Evolutionary conservation across 2,888 invertebrate species (phyloP).

Genomic region (Helleia helle): DNA sequence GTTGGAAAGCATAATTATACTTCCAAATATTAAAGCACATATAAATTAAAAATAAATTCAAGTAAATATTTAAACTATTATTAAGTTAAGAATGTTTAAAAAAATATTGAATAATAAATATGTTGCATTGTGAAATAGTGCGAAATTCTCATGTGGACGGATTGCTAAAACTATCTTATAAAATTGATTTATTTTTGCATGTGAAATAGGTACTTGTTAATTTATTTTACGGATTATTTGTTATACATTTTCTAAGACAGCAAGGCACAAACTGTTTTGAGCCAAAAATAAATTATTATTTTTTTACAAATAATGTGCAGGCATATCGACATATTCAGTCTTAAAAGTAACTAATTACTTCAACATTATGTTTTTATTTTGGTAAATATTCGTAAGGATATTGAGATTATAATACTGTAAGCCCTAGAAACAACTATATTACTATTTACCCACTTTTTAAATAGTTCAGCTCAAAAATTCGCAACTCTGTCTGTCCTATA

Average conservation of each 20-base stretch:
- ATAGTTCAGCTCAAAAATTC: no score
- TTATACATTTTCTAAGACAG: background rate
- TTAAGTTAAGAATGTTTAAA: no score
- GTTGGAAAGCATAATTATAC: no score
- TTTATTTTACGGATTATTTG: background rate
- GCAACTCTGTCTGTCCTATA: no score
- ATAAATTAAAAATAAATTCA: no score
- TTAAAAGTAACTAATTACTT: background rate
- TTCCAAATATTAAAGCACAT: no score
- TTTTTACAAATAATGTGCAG: background rate
- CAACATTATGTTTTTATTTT: no score
- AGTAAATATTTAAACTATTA: no score
- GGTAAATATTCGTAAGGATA: background rate
- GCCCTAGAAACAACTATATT: background rate
- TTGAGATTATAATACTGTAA: background rate
- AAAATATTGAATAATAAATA: background rate
- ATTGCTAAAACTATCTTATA: background rate
- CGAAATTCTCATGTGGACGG: background rate
- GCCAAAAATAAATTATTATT: background rate
- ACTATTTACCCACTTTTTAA: background rate
- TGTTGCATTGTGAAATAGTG: background rate
- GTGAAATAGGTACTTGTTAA: background rate
- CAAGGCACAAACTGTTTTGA: slow-evolving; percentile 1
- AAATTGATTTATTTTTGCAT: background rate
- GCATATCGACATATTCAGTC: slow-evolving; percentile 4